These are phyloP conservation scores for Phenganax stokvisi DNA, from an alignment of 92 coral and sea anemone species.

Conservation along the genomic window DNA sequence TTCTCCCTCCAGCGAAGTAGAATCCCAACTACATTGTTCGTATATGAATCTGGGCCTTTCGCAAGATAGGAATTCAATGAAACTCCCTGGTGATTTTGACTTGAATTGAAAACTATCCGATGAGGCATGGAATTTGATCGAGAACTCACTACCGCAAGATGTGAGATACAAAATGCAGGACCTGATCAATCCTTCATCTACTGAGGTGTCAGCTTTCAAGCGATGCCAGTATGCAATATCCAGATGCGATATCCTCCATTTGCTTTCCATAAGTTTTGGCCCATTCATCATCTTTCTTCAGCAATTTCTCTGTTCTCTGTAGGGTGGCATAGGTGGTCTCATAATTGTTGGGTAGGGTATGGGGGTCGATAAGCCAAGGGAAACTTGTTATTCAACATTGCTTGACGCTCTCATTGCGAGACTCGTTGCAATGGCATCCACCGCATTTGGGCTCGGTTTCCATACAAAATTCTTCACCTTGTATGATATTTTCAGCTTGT, in stretches of 20 bases:
- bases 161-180: conserved; percentile 47
- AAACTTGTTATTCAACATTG: conserved; percentile 62
- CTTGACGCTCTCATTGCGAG: conserved; percentile 35
- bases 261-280: conserved; percentile 47
- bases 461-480: conserved; percentile 5
- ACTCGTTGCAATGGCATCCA: too few species aligned
- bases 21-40: too few species aligned
- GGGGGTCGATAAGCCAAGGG: conserved; percentile 57
- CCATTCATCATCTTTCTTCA: conserved; percentile 48
- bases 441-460: too few species aligned
- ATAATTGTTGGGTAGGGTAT: conserved; percentile 54
- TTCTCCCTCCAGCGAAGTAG: too few species aligned
- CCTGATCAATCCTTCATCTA: conserved; percentile 49
- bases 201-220: conserved; percentile 45
- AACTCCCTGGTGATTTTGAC: conserved; percentile 29
- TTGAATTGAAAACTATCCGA: conserved; percentile 52
- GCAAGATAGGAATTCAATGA: conserved; percentile 1
- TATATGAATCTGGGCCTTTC: too few species aligned
- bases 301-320: conserved; percentile 50
- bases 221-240: conserved; percentile 39
- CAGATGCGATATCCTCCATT: conserved; percentile 48
- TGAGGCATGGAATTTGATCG: conserved; percentile 51
- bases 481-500: conserved; percentile 31
- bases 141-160: conserved; percentile 52
- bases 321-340: conserved; percentile 45